phyloP scores from a whole-genome alignment of 2,888 invertebrate species.

The Meandrusa payeni region DNA sequence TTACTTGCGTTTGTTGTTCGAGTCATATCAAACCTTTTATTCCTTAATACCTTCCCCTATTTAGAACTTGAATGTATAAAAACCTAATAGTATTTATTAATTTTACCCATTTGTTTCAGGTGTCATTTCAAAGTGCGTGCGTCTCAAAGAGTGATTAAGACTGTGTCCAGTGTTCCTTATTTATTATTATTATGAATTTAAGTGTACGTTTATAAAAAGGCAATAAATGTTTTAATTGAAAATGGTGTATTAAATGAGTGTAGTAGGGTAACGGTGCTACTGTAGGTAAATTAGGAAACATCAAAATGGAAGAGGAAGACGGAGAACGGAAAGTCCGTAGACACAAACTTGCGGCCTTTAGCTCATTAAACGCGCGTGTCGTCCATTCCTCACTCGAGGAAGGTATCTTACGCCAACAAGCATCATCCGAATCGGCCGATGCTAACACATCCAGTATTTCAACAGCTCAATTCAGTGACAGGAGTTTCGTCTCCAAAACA shows the following conservation, averaged over 20 bases:
- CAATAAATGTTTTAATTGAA: constrained; percentile 62
- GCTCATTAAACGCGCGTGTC: constrained; percentile 58
- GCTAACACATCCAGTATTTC: constrained; percentile 73
- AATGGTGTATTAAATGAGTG: constrained; percentile 66
- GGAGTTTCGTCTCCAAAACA: constrained; percentile 76
- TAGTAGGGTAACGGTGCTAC: constrained; percentile 45
- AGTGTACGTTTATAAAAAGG: constrained; percentile 54
- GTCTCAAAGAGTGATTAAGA: constrained; percentile 76
- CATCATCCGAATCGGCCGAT: constrained; percentile 81
- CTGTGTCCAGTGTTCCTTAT: constrained; percentile 78
- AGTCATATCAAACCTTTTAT: constrained; percentile 20
- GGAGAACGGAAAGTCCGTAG: constrained; percentile 60
- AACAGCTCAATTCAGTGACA: constrained; percentile 68
- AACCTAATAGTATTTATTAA: constrained; percentile 22
- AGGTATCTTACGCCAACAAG: constrained; percentile 57
- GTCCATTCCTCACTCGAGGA: constrained; percentile 68
- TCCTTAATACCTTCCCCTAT: not conserved
- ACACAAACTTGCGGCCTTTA: constrained; percentile 61
- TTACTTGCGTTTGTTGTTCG: constrained; percentile 25
- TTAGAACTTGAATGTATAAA: not conserved
- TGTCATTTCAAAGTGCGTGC: constrained; percentile 59
- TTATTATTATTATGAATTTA: constrained; percentile 60
- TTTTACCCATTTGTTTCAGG: constrained; percentile 64
- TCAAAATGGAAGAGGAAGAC: constrained; percentile 72
- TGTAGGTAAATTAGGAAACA: no score